These are phyloP conservation scores for Entelurus aequoreus DNA, from an alignment of 2,113 vertebrate species.

Conservation along the genomic window DNA sequence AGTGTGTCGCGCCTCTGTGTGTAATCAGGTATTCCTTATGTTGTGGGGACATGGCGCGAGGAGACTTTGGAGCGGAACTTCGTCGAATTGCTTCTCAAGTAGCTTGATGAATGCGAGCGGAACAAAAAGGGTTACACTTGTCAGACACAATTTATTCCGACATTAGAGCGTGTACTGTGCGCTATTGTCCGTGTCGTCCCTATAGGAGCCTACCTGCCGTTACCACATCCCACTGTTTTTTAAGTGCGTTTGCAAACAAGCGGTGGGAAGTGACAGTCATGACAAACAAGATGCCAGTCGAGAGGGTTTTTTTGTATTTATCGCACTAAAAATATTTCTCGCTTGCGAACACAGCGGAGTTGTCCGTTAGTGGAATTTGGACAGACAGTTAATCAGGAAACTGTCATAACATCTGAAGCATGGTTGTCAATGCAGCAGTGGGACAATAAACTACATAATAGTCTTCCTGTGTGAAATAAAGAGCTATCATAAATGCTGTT, in stretches of 20 bases:
- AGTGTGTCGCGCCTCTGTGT: background rate
- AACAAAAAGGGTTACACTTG: conserved; percentile 46
- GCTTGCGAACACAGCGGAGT: background rate
- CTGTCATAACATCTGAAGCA: conserved; percentile 23
- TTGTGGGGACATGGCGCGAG: background rate
- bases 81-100: conserved; percentile 46
- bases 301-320: background rate
- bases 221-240: conserved; percentile 30
- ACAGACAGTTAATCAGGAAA: conserved; percentile 4
- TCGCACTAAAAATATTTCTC: background rate
- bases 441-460: no score
- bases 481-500: no score
- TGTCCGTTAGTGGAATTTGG: conserved; percentile 18
- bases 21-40: background rate
- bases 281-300: no score
- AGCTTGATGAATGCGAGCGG: conserved; percentile 45
- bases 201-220: conserved; percentile 28
- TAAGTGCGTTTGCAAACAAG: conserved; percentile 14
- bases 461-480: no score
- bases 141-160: conserved; percentile 52
- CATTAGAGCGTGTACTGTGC: conserved; percentile 40
- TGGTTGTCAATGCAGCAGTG: conserved; percentile 14
- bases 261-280: no score
- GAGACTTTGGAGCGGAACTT: conserved; percentile 28
- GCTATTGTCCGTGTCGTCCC: conserved; percentile 44